Percentiles rank a stretch among this genome's conserved stretches.
Evolutionary conservation across 2,113 vertebrate species (phyloP).

Genomic region (Callospermophilus lateralis): DNA sequence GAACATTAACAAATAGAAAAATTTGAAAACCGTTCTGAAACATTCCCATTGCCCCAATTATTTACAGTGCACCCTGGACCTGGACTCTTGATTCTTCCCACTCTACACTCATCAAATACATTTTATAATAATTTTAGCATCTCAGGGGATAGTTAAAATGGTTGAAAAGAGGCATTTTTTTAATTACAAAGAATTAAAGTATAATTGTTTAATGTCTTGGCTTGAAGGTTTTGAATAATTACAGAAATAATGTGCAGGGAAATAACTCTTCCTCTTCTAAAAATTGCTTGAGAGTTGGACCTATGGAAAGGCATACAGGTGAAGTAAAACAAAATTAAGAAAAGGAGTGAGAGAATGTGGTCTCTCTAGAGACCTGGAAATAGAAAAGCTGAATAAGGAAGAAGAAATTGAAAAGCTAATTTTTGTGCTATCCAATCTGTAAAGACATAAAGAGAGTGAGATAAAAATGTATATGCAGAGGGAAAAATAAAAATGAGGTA

Average conservation of each 20-base stretch:
- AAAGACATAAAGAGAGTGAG: background rate
- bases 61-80: background rate
- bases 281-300: background rate
- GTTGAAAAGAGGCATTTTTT: slow-evolving; percentile 35
- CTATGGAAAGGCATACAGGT: background rate
- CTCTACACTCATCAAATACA: background rate
- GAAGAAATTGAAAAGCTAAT: background rate
- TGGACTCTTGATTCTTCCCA: background rate
- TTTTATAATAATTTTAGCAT: slow-evolving; percentile 4
- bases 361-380: background rate
- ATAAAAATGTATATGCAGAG: background rate
- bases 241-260: background rate
- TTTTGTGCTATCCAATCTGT: background rate
- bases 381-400: background rate
- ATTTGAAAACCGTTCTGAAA: background rate
- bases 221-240: slow-evolving; percentile 33
- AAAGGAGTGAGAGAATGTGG: background rate
- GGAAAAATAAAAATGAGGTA: background rate
- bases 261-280: background rate
- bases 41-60: background rate
- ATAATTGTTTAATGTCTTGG: slow-evolving; percentile 23
- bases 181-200: background rate
- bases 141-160: background rate
- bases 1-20: background rate
- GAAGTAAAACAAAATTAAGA: background rate